Percentiles rank a stretch among this genome's conserved stretches.
Conservation (phyloP, 2,888 invertebrate species). For the Caenorhabditis afra region DNA sequence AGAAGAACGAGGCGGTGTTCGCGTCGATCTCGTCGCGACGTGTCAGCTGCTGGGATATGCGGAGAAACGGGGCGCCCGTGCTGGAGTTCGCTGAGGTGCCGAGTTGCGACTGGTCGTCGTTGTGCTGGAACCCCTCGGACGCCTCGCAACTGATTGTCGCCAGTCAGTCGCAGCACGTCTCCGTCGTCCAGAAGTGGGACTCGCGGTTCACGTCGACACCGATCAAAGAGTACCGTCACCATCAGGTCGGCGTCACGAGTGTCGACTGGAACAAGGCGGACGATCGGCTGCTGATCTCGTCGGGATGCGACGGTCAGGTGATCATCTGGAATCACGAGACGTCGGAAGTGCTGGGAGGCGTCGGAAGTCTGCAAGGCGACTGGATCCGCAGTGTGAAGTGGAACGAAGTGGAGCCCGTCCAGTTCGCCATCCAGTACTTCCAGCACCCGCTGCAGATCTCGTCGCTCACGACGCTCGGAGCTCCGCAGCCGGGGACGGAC, state of each 20-base stretch:
- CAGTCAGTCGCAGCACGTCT: conserved; percentile 53
- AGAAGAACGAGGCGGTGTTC: conserved; percentile 45
- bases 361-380: conserved; percentile 57
- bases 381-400: conserved; percentile 59
- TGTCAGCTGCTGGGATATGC: conserved; percentile 55
- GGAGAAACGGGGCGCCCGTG: conserved; percentile 56
- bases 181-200: conserved; percentile 61
- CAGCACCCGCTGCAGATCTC: conserved; percentile 59
- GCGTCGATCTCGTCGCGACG: conserved; percentile 58
- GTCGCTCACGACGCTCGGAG: conserved; percentile 48
- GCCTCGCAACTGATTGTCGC: conserved; percentile 40
- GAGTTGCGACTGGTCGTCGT: conserved; percentile 57
- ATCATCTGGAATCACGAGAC: conserved; percentile 61
- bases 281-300: conserved; percentile 58
- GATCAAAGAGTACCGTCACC: conserved; percentile 55
- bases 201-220: conserved; percentile 58
- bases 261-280: conserved; percentile 61
- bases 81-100: conserved; percentile 58
- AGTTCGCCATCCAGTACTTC: conserved; percentile 63
- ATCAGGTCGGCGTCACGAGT: conserved; percentile 58
- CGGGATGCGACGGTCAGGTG: conserved; percentile 60
- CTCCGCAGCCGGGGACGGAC: conserved; percentile 38
- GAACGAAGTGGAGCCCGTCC: conserved; percentile 54
- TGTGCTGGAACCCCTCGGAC: conserved; percentile 57
- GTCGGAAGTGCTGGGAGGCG: conserved; percentile 40